These are phyloP conservation scores for Synanthedon formicaeformis DNA, from an alignment of 2,888 invertebrate genomes.

Conservation along the genomic window DNA sequence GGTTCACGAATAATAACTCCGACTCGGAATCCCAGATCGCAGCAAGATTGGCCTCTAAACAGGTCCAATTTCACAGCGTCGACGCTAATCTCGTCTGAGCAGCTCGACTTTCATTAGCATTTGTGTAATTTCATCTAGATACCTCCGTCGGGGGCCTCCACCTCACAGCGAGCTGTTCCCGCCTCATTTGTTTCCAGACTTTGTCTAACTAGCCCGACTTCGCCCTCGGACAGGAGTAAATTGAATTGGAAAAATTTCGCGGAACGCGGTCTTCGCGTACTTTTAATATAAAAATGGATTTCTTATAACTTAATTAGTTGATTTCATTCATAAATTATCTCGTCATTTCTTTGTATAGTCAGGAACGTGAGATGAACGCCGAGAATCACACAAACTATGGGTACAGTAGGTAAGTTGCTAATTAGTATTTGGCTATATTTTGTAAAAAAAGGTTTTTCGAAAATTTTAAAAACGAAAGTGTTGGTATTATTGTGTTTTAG, in stretches of 20 bases:
- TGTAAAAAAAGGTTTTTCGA: too few relatives aligned
- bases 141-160: constrained; percentile 17
- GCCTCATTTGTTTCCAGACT: constrained; percentile 39
- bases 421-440: too few relatives aligned
- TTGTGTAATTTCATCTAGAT: constrained; percentile 57
- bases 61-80: constrained; percentile 41
- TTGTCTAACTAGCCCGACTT: constrained; percentile 30
- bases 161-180: constrained; percentile 12
- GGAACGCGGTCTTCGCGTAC: background rate
- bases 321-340: constrained; percentile 9
- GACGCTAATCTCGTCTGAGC: constrained; percentile 46
- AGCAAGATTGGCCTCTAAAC: constrained; percentile 38
- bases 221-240: background rate
- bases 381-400: background rate
- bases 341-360: constrained; percentile 9
- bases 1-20: background rate
- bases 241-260: background rate
- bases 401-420: too few relatives aligned
- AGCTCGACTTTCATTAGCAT: constrained; percentile 57
- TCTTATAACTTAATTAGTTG: too few relatives aligned
- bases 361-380: background rate
- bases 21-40: constrained; percentile 19
- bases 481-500: too few relatives aligned
- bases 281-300: too few relatives aligned
- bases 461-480: too few relatives aligned